Evolutionary conservation across 1,140 invertebrate species (phyloP), one percentile per base, ranked within the genome.

Genomic region (Diorhabda carinulata): DNA sequence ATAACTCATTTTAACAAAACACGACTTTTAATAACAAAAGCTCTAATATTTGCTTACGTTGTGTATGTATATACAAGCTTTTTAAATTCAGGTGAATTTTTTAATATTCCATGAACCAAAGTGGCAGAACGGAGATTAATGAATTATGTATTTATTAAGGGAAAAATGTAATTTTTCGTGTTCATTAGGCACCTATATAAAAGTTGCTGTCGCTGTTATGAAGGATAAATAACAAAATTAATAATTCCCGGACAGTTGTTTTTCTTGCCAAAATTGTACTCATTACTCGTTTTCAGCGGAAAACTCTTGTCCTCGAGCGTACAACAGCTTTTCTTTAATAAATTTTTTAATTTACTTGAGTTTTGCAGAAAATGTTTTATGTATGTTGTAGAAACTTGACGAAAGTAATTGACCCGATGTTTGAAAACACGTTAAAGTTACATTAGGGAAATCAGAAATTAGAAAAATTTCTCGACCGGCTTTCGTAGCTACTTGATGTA

Each of bases 371-470:
- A 52, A 52, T 52, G 47, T 52, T 52, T 52, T 52, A 52, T 52
- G 47, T 52, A 52, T 52, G 47, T 52, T 52, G n/a, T 8, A 52
- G 47, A 52, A 52, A 52, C 47, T 52, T 52, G 6, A 52, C 47
- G 3, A 3, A 52, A 52, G 47, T 52, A 52, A 52, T 52, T 52
- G 47, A 52, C 47, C n/a, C n/a, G 47, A 3, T 52, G 47, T n/a
- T 52, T 52, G 47, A 52, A 52, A 52, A 52, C 47, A 52, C 47
- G 47, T 52, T 52, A 52, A 52, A 52, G n/a, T 52, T 52, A 4
- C 47, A 52, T 52, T 52, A 52, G 47, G 47, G 47, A 52, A 52
- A 52, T 52, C 47, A 52, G 47, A 52, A 52, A 52, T 52, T 52
- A 52, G n/a, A 52, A 52, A n/a, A 52, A 52, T 52, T 52, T 52